Conservation (phyloP, 2,888 invertebrate genomes). For the Acleris emargana region DNA sequence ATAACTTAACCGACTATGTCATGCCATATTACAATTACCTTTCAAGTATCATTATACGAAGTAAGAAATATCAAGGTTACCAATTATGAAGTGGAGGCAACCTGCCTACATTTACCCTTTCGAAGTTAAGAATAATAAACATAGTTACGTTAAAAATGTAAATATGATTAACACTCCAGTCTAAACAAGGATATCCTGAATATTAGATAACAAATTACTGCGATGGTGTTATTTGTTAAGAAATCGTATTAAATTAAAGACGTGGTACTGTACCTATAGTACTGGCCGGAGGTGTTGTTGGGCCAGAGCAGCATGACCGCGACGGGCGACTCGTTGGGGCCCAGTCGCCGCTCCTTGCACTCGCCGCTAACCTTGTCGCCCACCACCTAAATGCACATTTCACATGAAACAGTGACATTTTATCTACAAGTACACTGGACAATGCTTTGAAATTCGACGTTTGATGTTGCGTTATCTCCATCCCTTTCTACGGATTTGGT, state of each 20-base stretch:
- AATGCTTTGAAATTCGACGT: too few relatives aligned
- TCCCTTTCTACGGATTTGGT: too few relatives aligned
- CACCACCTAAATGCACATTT: conserved; percentile 82
- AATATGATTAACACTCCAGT: not conserved
- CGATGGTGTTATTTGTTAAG: not conserved
- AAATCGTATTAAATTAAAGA: conserved; percentile 2
- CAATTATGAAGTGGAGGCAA: conserved; percentile 25
- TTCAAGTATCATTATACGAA: conserved; percentile 31
- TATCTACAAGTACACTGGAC: too few relatives aligned
- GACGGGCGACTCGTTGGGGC: conserved; percentile 91
- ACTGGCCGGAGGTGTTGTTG: conserved; percentile 84
- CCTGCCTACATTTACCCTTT: conserved; percentile 22
- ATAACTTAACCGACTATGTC: conserved; percentile 6
- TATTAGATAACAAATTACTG: conserved; percentile 1
- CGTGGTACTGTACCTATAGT: conserved; percentile 64
- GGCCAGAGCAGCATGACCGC: conserved; percentile 94
- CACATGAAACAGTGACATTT: not conserved
- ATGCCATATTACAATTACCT: conserved; percentile 30
- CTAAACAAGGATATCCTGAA: conserved; percentile 15
- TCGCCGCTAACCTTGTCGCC: conserved; percentile 94
- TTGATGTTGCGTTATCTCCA: too few relatives aligned
- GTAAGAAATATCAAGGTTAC: conserved; percentile 35
- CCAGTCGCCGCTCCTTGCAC: conserved; percentile 95
- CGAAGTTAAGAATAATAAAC: conserved; percentile 3
- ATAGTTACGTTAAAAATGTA: not conserved